phyloP scores from a whole-genome alignment of 2,113 vertebrate species.

The Tupaia tana region DNA sequence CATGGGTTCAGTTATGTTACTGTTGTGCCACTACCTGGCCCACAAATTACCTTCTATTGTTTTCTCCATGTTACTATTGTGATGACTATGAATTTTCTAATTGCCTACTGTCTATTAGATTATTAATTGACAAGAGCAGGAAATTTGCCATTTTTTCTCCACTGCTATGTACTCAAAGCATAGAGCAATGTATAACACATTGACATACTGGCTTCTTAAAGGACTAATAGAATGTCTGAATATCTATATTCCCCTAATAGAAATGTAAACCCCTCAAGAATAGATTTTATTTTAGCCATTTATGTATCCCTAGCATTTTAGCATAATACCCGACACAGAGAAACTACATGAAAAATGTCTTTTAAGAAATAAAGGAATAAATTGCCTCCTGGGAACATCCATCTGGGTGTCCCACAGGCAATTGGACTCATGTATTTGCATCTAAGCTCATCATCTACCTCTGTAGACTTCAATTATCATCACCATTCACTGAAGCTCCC shows the following conservation, averaged over 20 bases:
- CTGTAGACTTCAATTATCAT: not conserved
- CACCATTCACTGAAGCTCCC: not conserved
- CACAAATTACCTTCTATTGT: not conserved
- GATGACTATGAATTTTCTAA: not conserved
- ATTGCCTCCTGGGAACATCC: not conserved
- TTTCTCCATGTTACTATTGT: not conserved
- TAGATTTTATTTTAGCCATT: conserved; percentile 32
- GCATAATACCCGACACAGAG: not conserved
- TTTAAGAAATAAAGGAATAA: not conserved
- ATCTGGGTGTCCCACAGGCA: not conserved
- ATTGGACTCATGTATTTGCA: not conserved
- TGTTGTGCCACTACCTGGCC: no score
- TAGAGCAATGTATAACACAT: not conserved
- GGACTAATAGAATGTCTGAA: not conserved
- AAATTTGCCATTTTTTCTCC: not conserved
- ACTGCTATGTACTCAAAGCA: not conserved
- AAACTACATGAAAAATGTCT: not conserved
- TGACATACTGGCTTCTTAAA: not conserved
- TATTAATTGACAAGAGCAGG: not conserved
- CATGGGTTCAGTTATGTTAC: no score
- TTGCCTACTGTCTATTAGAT: not conserved
- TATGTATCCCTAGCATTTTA: not conserved
- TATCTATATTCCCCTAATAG: not conserved
- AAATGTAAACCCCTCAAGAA: not conserved
- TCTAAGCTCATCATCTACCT: not conserved